Base-by-base conservation (phyloP, 2,113 vertebrate genomes). In the Lepisosteus osseus region DNA sequence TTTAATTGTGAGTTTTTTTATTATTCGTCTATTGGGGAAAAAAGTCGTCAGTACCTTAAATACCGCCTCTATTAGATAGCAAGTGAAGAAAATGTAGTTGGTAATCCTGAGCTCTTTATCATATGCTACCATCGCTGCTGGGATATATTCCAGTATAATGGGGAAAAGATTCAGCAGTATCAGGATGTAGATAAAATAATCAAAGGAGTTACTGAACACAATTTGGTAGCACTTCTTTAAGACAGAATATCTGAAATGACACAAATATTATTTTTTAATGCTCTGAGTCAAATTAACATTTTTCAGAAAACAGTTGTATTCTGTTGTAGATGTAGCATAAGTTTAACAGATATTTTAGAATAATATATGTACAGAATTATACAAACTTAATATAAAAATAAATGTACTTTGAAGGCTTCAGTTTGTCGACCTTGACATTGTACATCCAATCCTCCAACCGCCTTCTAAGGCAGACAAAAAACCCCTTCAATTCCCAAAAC, bases 1-100 rank as follows among this genome's bases (percentile, higher is more conserved):
- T 29, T 29, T 29, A 29, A 29, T 29, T 29, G 29, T 29, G 29
- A 29, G 29, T 29, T 29, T 29, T 29, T 29, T 29, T 1, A 29
- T 29, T 29, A 29, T 29, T 29, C 2, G 29, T 29, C 29, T 29
- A 29, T 29, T 29, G 29, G 29, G 29, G 29, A 29, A 29, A 29
- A 29, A 29, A 29, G 29, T 29, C 29, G 29, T 29, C 29, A 29
- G 7, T 87, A 88, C 87, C 86, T 87, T 87, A 45, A 87, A 45
- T 51, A 69, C 0, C 65, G 83, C 74, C 65, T 78, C 65, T 43
- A 83, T 0, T 59, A 75, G 12, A 73, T 81, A 86, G 11, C 86
- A 77, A 65, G 55, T 6, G 5, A 88, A 13, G 80, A 82, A 89
- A 67, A 86, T 83, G 67, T 89, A 79, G 79, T 89, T 89, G 44